Percentiles rank a stretch among this genome's conserved stretches.
Evolutionary conservation across 2,113 vertebrate species (phyloP).

Genomic region (Plecotus auritus): DNA sequence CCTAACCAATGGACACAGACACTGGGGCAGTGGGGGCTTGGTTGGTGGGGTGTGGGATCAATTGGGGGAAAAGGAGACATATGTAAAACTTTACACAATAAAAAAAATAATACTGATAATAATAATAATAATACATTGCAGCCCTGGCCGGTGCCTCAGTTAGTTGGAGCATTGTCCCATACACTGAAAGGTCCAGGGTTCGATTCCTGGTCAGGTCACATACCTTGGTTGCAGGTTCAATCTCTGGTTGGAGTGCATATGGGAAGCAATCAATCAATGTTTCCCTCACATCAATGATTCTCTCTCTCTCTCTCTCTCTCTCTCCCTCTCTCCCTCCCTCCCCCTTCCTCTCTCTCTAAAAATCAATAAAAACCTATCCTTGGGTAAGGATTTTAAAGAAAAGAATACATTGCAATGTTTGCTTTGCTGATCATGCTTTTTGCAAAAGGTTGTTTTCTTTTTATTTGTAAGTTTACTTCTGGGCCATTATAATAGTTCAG

Average conservation of each 20-base stretch:
- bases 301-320: no score
- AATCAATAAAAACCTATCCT: not conserved
- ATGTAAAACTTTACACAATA: no score
- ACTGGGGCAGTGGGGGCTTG: no score
- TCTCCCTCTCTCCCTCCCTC: not conserved
- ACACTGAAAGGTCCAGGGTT: no score
- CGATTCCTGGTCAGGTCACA: no score
- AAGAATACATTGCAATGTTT: not conserved
- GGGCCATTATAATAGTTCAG: not conserved
- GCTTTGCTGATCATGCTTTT: not conserved
- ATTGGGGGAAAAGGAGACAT: no score
- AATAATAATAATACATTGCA: no score
- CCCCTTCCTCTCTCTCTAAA: not conserved
- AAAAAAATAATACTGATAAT: no score
- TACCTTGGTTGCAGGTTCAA: not conserved
- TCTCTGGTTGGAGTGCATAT: not conserved
- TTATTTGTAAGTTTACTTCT: conserved; percentile 37
- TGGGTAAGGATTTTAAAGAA: not conserved
- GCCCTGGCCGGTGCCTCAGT: not conserved
- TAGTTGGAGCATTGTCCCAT: not conserved
- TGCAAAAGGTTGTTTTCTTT: conserved; percentile 1
- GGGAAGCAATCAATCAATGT: no score
- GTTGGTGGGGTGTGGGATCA: no score
- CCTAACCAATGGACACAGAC: no score
- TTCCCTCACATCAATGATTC: no score